These are phyloP conservation scores for Calosoma granatense DNA, from an alignment of 1,140 invertebrate genomes.

Conservation along the genomic window DNA sequence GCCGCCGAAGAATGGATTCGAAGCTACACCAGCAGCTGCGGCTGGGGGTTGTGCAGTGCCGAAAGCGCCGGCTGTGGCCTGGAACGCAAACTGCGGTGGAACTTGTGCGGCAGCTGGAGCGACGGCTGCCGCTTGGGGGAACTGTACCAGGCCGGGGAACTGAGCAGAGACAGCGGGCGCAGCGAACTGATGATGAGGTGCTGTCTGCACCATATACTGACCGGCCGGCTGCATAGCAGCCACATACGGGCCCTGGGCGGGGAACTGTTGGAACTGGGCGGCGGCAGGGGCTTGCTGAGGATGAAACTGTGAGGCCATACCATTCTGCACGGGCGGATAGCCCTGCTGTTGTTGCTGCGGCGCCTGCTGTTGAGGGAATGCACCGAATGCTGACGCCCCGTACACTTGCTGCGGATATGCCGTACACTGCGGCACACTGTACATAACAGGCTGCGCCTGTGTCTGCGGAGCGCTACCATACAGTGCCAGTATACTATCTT, in stretches of 20 bases:
- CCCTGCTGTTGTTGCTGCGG: constrained; percentile 7
- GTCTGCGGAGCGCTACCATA: constrained; percentile 57
- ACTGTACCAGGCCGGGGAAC: background rate
- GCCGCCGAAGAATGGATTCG: constrained; percentile 27
- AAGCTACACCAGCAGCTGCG: constrained; percentile 12
- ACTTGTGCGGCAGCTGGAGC: constrained; percentile 9
- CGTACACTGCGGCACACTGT: background rate
- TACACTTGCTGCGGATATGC: constrained; percentile 14
- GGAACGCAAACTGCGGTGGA: background rate
- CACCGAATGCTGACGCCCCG: constrained; percentile 13
- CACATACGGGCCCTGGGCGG: constrained; percentile 12
- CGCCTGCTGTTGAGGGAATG: constrained; percentile 19
- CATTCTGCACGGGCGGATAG: constrained; percentile 15
- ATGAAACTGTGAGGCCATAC: constrained; percentile 13
- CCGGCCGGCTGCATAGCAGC: constrained; percentile 11
- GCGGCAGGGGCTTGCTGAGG: constrained; percentile 7
- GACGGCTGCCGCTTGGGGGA: constrained; percentile 15
- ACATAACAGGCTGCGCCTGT: background rate
- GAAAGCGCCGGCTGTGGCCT: constrained; percentile 13
- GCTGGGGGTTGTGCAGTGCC: constrained; percentile 11
- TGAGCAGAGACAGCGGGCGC: background rate
- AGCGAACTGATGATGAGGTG: background rate
- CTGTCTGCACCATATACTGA: background rate
- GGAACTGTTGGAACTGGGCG: constrained; percentile 16
- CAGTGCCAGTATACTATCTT: constrained; percentile 86